Evolutionary conservation across 2,888 invertebrate genomes (phyloP), one percentile per base, ranked within the genome.

Genomic region (Caenorhabditis wallacei): DNA sequence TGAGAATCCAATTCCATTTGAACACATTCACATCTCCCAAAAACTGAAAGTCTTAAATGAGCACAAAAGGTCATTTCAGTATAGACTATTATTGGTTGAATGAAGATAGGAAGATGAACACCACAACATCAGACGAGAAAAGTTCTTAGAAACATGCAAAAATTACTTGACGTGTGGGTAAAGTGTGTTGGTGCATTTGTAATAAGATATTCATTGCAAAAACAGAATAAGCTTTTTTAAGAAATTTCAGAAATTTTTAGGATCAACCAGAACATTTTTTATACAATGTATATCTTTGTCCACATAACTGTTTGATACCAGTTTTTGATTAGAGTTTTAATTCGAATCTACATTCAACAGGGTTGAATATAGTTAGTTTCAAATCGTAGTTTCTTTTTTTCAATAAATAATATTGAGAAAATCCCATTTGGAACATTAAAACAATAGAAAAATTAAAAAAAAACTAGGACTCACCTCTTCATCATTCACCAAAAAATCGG

Each of bases 1-100:
- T 63, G 78, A 78, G 78, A 69, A 35, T 78, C 54, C 54, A 18
- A 69, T 78, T 78, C 63, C 43, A 63, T 69, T 78, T 43, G 68
- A 78, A 76, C 76, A 68, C 68, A 66, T 59, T 37, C n/a, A 64
- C 63, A 48, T 63, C 13, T 51, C 53, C 40, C 5, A 53, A 43
- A 16, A 30, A 18, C 35, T n/a, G 22, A 68, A 4, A 22, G 16
- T 43, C 18, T 30, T 13, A 48, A 40, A 53, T 37, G 48, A 11
- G 40, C 5, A n/a, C 66, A 51, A 1, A 2, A 51, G 18, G 53
- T 40, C 40, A 54, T 68, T 68, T 24, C 53, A 68, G 51, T 59
- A 48, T 24, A 18, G 2, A 24, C 11, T 26, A 46, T 43, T 13
- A 24, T 22, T 2, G 10, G 20, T 43, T 8, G 20, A 61, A 43